phyloP scores from a whole-genome alignment of 2,888 invertebrate species.

The Stratiomys singularior region DNA sequence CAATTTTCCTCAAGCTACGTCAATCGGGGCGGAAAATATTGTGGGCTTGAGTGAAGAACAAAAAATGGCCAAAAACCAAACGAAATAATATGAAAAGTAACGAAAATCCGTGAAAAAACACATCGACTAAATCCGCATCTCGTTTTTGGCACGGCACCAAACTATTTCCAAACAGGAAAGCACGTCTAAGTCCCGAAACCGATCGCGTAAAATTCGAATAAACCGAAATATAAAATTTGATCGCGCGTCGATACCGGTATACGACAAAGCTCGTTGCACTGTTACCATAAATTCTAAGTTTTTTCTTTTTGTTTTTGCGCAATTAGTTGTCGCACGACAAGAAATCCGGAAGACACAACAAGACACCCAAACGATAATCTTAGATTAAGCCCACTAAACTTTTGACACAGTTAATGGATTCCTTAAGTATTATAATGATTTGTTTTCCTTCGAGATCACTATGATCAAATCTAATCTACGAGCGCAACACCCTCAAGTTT shows the following conservation, averaged over 20 bases:
- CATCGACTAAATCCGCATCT: constrained; percentile 4
- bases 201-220: constrained; percentile 18
- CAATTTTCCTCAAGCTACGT: constrained; percentile 25
- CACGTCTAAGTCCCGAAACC: constrained; percentile 21
- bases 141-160: constrained; percentile 38
- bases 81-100: background rate
- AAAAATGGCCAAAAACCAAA: background rate
- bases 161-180: constrained; percentile 42
- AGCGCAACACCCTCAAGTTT: background rate
- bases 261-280: background rate
- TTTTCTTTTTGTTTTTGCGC: background rate
- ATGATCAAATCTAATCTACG: background rate
- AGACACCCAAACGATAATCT: background rate
- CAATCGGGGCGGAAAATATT: constrained; percentile 18
- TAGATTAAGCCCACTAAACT: constrained; percentile 32
- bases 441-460: background rate
- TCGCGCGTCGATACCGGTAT: background rate
- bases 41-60: constrained; percentile 21
- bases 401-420: constrained; percentile 27
- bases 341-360: constrained; percentile 1
- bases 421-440: background rate
- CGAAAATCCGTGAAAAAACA: constrained; percentile 7
- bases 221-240: constrained; percentile 4
- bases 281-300: background rate
- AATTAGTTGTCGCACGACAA: background rate